Evolutionary conservation across 2,797 vertebrate genomes (phyloP).

Genomic region (Hyperoplus lanceolatus): DNA sequence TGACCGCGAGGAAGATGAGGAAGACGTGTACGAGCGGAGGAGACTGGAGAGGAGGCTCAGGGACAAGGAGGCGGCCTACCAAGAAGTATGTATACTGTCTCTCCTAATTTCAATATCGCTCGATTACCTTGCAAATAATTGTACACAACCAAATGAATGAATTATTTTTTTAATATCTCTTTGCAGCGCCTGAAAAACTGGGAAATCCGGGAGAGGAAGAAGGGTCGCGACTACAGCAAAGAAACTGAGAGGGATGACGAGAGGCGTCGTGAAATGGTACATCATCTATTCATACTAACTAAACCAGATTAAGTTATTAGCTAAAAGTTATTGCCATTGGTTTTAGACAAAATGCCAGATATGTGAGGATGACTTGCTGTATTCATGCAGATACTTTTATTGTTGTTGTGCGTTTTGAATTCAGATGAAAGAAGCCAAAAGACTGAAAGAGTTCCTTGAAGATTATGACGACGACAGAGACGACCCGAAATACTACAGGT

Average conservation of each 20-base stretch:
- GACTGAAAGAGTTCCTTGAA: slow-evolving; percentile 98
- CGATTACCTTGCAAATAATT: neutral
- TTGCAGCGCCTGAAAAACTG: slow-evolving; percentile 97
- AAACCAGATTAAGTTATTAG: fast-evolving
- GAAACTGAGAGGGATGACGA: slow-evolving; percentile 96
- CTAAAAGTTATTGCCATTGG: neutral
- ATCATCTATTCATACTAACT: neutral
- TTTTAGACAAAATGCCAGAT: neutral
- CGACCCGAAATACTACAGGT: slow-evolving; percentile 99
- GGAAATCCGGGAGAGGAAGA: slow-evolving; percentile 98
- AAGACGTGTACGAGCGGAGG: slow-evolving; percentile 95
- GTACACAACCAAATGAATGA: neutral
- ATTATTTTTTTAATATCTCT: neutral
- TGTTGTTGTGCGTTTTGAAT: slow-evolving; percentile 17
- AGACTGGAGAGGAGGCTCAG: slow-evolving; percentile 96
- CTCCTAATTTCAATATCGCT: too few species aligned
- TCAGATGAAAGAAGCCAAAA: slow-evolving; percentile 98
- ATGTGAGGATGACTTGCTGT: neutral
- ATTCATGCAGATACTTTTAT: neutral
- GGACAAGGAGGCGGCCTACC: slow-evolving; percentile 98
- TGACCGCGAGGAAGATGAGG: slow-evolving; percentile 94
- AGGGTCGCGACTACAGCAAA: slow-evolving; percentile 95
- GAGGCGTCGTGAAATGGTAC: slow-evolving; percentile 94
- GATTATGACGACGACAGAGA: slow-evolving; percentile 98
- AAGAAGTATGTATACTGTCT: slow-evolving; percentile 87